These are phyloP conservation scores for Allophyes oxyacanthae DNA, from an alignment of 2,888 invertebrate genomes.

Conservation along the genomic window DNA sequence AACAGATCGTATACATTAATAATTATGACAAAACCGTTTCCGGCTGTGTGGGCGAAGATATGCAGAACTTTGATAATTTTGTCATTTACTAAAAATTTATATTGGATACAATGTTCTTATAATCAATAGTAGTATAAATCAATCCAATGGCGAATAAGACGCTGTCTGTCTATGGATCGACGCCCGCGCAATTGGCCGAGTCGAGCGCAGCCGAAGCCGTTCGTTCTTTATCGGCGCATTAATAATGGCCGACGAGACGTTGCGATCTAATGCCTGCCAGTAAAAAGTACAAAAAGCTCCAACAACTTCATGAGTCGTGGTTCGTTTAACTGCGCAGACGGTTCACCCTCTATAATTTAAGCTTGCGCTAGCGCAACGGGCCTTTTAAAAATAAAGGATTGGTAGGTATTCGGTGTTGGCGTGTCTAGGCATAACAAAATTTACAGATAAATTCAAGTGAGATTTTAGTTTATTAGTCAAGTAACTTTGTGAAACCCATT, in stretches of 20 bases:
- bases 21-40: conserved; percentile 50
- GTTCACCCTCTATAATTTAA: conserved; percentile 68
- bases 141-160: conserved; percentile 50
- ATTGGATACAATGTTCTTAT: conserved; percentile 19
- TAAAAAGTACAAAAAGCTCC: conserved; percentile 62
- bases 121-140: conserved; percentile 37
- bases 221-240: conserved; percentile 63
- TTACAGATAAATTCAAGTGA: conserved; percentile 34
- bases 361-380: conserved; percentile 54
- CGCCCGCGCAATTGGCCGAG: conserved; percentile 58
- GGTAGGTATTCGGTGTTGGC: conserved; percentile 56
- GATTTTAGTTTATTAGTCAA: conserved; percentile 28
- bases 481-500: conserved; percentile 16
- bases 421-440: conserved; percentile 39
- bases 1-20: conserved; percentile 32
- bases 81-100: conserved; percentile 39
- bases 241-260: conserved; percentile 59
- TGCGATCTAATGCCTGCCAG: conserved; percentile 56
- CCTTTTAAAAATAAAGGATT: conserved; percentile 63
- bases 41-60: conserved; percentile 46
- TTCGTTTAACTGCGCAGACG: conserved; percentile 63
- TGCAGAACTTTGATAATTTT: conserved; percentile 44
- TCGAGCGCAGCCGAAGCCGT: conserved; percentile 52
- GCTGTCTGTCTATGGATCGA: conserved; percentile 48
- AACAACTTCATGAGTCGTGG: conserved; percentile 72